These are phyloP conservation scores for Laspeyria flexula DNA, from an alignment of 2,888 invertebrate genomes.

Conservation along the genomic window DNA sequence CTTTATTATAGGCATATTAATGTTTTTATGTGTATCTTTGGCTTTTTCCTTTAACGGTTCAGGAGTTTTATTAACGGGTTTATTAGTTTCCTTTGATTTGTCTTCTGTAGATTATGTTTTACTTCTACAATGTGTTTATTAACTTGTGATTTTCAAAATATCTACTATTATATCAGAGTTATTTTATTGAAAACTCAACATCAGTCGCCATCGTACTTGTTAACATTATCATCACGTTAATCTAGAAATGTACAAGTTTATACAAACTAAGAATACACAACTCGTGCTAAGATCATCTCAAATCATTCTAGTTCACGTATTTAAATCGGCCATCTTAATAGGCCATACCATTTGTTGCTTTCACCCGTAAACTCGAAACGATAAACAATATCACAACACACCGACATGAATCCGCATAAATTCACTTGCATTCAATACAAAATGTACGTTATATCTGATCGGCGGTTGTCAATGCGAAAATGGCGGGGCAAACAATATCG, in stretches of 20 bases:
- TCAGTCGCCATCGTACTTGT: neutral
- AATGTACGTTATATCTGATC: conserved; percentile 49
- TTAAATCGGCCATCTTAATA: conserved; percentile 49
- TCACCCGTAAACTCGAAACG: conserved; percentile 44
- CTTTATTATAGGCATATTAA: conserved; percentile 17
- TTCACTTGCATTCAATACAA: conserved; percentile 49
- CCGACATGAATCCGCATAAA: conserved; percentile 57
- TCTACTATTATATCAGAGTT: too few species aligned
- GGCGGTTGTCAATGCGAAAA: conserved; percentile 64
- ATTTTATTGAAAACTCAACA: too few species aligned
- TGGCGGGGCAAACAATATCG: conserved; percentile 62
- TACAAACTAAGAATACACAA: conserved; percentile 30
- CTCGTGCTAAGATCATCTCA: conserved; percentile 37
- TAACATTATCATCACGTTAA: neutral
- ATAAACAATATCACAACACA: conserved; percentile 53
- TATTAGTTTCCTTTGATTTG: neutral
- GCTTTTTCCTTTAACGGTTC: conserved; percentile 6
- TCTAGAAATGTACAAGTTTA: conserved; percentile 29
- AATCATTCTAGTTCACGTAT: conserved; percentile 39
- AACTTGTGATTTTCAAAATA: too few species aligned
- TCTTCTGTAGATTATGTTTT: too few species aligned
- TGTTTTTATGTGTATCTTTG: conserved; percentile 8
- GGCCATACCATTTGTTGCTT: conserved; percentile 48
- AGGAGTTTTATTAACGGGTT: neutral
- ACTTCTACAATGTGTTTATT: too few species aligned